Conservation (phyloP, 2,113 vertebrate species). For the Gorilla gorilla region DNA sequence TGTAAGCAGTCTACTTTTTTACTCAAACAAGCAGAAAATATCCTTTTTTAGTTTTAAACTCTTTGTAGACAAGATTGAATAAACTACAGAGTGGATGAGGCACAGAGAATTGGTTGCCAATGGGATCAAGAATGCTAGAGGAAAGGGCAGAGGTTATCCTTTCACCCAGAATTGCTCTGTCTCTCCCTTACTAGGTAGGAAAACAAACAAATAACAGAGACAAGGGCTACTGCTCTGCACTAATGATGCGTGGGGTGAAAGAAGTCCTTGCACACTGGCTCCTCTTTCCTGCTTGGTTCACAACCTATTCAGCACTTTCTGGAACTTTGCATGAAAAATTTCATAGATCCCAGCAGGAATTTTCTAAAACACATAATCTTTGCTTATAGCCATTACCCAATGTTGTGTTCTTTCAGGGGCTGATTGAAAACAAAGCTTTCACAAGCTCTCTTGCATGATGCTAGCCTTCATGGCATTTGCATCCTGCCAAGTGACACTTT, state of each 20-base stretch:
- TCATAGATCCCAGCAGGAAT: not conserved
- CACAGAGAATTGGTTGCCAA: not conserved
- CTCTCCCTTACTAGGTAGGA: not conserved
- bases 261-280: too few species aligned
- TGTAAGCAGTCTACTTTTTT: not conserved
- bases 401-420: not conserved
- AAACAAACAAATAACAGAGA: not conserved
- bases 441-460: not conserved
- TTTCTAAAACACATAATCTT: not conserved
- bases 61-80: not conserved
- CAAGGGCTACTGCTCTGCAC: too few species aligned
- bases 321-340: not conserved
- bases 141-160: not conserved
- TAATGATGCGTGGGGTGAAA: not conserved
- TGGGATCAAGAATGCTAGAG: not conserved
- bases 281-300: not conserved
- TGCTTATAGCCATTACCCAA: not conserved
- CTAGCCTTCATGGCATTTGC: not conserved
- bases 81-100: not conserved
- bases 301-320: not conserved
- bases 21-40: not conserved
- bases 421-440: not conserved
- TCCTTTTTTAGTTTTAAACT: not conserved
- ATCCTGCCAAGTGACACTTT: not conserved
- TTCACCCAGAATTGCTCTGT: not conserved